phyloP scores from a whole-genome alignment of 2,888 invertebrate genomes.

The Desoria tigrina region DNA sequence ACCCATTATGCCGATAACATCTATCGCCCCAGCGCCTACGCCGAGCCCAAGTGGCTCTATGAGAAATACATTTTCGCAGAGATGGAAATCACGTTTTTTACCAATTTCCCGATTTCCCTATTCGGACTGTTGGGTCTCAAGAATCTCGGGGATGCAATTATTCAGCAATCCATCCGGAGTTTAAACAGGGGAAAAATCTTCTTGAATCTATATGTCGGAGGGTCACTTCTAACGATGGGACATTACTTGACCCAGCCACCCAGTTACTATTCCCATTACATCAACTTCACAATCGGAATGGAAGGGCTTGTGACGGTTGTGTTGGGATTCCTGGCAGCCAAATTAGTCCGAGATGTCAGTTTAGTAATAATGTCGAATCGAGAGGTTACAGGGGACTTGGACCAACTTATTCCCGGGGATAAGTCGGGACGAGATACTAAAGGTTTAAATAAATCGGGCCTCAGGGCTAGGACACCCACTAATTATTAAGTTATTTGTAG shows the following conservation, averaged over 20 bases:
- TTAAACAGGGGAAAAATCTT: too few species aligned
- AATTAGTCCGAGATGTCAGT: too few species aligned
- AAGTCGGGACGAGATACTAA: too few species aligned
- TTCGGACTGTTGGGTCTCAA: slow-evolving; percentile 29
- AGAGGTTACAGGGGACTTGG: too few species aligned
- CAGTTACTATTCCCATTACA: slow-evolving; percentile 27
- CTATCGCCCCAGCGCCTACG: slow-evolving; percentile 42
- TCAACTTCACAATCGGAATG: slow-evolving; percentile 42
- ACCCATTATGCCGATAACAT: slow-evolving; percentile 43
- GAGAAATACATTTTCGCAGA: slow-evolving; percentile 31
- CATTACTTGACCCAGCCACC: slow-evolving; percentile 42
- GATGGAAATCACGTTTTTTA: slow-evolving; percentile 47
- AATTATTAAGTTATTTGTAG: too few species aligned
- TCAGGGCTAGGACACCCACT: too few species aligned
- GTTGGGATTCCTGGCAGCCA: too few species aligned
- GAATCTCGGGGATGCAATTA: too few species aligned
- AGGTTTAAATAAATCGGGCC: too few species aligned
- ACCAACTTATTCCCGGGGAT: too few species aligned
- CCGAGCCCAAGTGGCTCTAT: slow-evolving; percentile 43
- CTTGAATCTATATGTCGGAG: slow-evolving; percentile 23
- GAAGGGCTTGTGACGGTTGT: slow-evolving; percentile 35
- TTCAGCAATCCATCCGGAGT: too few species aligned
- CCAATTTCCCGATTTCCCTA: slow-evolving; percentile 38
- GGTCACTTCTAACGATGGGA: slow-evolving; percentile 38
- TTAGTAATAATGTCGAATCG: too few species aligned